Evolutionary conservation across 2,888 invertebrate genomes (phyloP).

Genomic region (Dryomyza anilis): DNA sequence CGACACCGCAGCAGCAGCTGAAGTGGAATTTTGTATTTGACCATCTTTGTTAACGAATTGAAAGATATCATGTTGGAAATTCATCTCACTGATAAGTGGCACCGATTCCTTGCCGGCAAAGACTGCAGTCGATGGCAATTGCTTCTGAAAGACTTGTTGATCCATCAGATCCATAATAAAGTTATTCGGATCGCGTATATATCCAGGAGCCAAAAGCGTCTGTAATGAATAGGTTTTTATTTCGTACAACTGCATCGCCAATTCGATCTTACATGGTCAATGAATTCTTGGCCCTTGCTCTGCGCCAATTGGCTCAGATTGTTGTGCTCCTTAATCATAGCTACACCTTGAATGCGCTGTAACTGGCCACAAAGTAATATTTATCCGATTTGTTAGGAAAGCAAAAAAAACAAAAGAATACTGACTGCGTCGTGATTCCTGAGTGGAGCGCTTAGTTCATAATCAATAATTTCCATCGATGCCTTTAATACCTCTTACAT

Average conservation of each 20-base stretch:
- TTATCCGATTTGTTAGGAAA: too few species aligned
- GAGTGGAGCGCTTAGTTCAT: neutral
- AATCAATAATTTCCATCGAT: constrained; percentile 9
- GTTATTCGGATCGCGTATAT: constrained; percentile 51
- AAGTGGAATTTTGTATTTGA: constrained; percentile 1
- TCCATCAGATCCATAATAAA: constrained; percentile 58
- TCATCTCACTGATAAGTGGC: too few species aligned
- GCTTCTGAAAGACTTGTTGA: constrained; percentile 39
- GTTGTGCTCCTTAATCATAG: constrained; percentile 1
- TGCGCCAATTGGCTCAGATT: constrained; percentile 25
- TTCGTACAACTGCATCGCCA: too few species aligned
- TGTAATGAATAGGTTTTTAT: constrained; percentile 34
- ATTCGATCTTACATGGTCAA: constrained; percentile 55
- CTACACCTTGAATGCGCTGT: neutral
- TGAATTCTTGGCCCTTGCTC: constrained; percentile 51
- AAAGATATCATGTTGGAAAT: constrained; percentile 51
- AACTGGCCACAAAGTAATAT: too few species aligned
- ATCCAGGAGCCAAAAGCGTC: constrained; percentile 56
- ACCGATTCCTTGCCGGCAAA: constrained; percentile 7
- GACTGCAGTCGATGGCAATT: constrained; percentile 3
- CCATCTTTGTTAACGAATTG: constrained; percentile 47
- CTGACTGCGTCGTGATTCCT: constrained; percentile 1
- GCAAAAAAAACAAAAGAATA: too few species aligned
- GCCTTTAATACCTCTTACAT: too few species aligned
- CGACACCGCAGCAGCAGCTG: too few species aligned